A percentile compares a stretch with the other conserved stretches of the same genome.
Evolutionary conservation across 2,113 vertebrate genomes (phyloP).

Genomic region (Phalacrocorax pelagicus): DNA sequence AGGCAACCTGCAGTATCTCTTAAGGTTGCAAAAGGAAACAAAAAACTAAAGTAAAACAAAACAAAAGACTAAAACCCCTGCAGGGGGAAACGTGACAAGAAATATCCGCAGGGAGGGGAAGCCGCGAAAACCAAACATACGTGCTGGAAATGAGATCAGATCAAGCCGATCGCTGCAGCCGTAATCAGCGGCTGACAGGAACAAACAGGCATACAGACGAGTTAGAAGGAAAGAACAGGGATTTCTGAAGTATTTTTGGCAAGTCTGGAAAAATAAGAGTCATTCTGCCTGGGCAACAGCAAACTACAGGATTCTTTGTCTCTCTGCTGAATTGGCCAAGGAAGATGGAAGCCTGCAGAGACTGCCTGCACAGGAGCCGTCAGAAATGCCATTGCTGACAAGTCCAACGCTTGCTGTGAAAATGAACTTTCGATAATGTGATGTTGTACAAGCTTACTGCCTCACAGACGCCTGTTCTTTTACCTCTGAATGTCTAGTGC

Average conservation of each 20-base stretch:
- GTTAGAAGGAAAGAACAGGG: neutral
- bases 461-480: neutral
- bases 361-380: neutral
- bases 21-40: neutral
- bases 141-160: constrained; percentile 32
- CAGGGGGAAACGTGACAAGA: neutral
- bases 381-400: neutral
- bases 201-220: neutral
- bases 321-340: neutral
- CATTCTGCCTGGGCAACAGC: neutral
- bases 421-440: neutral
- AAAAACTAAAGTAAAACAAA: neutral
- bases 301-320: neutral
- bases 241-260: neutral
- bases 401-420: neutral
- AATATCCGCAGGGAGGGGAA: constrained; percentile 9
- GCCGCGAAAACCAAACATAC: neutral
- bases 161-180: neutral
- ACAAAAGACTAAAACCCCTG: neutral
- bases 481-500: neutral
- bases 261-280: neutral
- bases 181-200: neutral
- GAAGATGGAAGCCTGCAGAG: neutral
- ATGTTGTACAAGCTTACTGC: neutral
- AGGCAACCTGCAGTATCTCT: neutral